Percentiles rank a stretch among this genome's conserved stretches.
Evolutionary conservation across 2,797 vertebrate genomes (phyloP).

Genomic region (Kryptopterus vitreolus): DNA sequence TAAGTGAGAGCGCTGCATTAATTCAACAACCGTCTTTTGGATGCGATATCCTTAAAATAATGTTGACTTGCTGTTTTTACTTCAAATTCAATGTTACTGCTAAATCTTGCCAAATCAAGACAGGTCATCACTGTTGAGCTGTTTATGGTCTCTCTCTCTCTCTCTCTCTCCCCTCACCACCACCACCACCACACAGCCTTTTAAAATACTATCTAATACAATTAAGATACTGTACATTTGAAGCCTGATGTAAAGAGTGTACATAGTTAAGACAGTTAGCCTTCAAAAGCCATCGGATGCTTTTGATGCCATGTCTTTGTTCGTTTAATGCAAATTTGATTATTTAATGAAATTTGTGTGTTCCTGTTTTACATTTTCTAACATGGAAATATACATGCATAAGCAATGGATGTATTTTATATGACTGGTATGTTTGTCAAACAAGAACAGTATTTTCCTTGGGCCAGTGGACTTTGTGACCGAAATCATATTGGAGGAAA

Average conservation of each 20-base stretch:
- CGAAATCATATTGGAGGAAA: not conserved
- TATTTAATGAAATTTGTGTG: constrained; percentile 67
- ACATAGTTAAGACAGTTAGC: constrained; percentile 55
- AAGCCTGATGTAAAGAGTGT: constrained; percentile 39
- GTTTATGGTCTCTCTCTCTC: constrained; percentile 8
- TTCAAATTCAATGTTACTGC: not conserved
- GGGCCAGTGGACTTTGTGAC: not conserved
- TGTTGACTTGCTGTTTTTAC: not conserved
- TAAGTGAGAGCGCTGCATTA: not conserved
- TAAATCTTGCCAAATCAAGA: not conserved
- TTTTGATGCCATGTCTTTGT: constrained; percentile 55
- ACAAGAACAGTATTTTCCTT: not conserved
- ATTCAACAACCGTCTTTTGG: not conserved
- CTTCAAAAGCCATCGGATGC: constrained; percentile 64
- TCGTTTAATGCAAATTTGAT: constrained; percentile 57
- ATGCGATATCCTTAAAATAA: not conserved
- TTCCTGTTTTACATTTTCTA: constrained; percentile 65
- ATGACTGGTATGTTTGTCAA: not conserved
- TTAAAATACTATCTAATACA: constrained; percentile 1
- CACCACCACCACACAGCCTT: constrained; percentile 2
- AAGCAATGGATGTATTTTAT: not conserved
- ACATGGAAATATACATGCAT: constrained; percentile 76
- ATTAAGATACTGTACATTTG: constrained; percentile 14
- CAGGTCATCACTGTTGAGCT: not conserved
- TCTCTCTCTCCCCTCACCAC: not conserved